Percentiles rank a stretch among this genome's conserved stretches.
phyloP scores from a whole-genome alignment of 1,140 invertebrate species.

The Brachionus asplanchnoidis region DNA sequence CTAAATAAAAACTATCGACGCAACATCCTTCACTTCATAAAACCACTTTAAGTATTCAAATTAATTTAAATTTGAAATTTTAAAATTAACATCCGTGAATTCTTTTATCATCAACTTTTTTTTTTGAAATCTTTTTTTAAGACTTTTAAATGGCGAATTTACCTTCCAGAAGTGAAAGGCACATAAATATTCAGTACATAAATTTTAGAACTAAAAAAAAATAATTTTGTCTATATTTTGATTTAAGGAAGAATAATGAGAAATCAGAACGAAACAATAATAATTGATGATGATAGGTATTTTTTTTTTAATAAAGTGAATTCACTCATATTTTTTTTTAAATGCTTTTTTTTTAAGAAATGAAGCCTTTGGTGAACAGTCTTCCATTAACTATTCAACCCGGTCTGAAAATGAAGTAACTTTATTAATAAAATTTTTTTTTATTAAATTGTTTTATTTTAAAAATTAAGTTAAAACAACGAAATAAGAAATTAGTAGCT shows the following conservation, averaged over 20 bases:
- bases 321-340: not conserved
- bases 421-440: not conserved
- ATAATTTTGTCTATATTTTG: not conserved
- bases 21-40: no score
- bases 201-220: not conserved
- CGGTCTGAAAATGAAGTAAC: not conserved
- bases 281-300: conserved; percentile 27
- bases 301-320: not conserved
- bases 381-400: not conserved
- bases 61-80: no score
- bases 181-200: not conserved
- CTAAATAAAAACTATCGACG: no score
- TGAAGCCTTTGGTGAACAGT: not conserved
- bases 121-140: no score
- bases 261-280: not conserved
- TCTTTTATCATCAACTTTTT: no score
- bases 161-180: not conserved
- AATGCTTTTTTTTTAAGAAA: not conserved
- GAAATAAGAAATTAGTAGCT: conserved; percentile 11
- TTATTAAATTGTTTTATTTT: not conserved
- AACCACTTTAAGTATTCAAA: no score
- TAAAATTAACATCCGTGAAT: no score
- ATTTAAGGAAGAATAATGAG: not conserved
- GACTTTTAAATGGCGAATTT: no score
- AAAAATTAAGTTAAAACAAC: not conserved